Conservation (phyloP, 2,888 invertebrate species). For the Machimus atricapillus region DNA sequence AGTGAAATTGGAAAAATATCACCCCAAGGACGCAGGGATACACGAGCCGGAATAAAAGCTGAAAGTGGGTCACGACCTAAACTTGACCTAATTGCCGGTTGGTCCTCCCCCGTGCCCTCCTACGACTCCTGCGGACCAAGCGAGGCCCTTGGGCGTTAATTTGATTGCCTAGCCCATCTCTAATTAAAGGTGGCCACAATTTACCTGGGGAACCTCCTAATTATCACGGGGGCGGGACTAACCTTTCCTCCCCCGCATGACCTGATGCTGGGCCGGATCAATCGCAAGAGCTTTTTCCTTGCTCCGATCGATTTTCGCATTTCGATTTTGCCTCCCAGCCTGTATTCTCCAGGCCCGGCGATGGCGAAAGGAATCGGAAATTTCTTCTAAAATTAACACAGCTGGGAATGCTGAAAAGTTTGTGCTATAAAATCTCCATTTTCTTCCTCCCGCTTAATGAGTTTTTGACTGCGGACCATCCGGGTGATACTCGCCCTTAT, state of each 20-base stretch:
- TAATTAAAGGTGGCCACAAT: not conserved
- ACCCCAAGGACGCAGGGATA: not conserved
- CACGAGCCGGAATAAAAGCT: not conserved
- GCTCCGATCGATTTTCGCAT: not conserved
- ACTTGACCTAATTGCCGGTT: constrained; percentile 36
- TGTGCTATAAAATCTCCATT: not conserved
- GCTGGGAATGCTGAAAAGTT: not conserved
- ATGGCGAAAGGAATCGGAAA: not conserved
- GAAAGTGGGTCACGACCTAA: constrained; percentile 42
- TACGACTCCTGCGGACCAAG: not conserved
- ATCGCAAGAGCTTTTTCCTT: not conserved
- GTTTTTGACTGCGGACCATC: not conserved
- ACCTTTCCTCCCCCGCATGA: not conserved
- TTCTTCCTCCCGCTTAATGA: not conserved
- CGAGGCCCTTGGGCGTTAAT: not conserved
- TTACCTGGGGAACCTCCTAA: not conserved
- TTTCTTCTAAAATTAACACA: not conserved
- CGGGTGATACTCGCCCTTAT: not conserved
- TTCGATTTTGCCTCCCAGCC: not conserved
- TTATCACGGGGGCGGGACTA: not conserved
- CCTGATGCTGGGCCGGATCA: not conserved
- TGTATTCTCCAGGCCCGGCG: not conserved
- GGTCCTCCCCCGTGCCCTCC: not conserved
- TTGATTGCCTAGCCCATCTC: not conserved
- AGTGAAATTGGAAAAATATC: not conserved